Evolutionary conservation across 2,797 vertebrate species (phyloP), one percentile per base, ranked within the genome.

Genomic region (Nyctalus aviator): DNA sequence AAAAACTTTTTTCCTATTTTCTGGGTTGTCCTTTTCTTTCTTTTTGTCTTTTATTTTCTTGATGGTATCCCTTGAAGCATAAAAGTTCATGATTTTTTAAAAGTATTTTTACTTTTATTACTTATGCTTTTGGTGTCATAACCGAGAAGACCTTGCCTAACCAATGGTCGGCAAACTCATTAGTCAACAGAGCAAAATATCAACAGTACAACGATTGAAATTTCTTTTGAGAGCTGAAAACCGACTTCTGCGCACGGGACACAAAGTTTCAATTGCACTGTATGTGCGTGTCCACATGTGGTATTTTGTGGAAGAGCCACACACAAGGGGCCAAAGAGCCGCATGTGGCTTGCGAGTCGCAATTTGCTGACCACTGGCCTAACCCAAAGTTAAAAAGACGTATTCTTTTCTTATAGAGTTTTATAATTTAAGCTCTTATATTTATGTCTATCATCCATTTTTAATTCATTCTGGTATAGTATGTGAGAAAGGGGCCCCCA

Each of bases 101-200:
- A 69, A 89, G 55, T 84, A 72, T 75, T 91, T 69, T 82, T 71
- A 93, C 53, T 88, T 89, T 48, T 48, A 75, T 71, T 85, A 94
- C 13, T 69, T 57, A 91, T 1, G 11, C 21, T 84, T 82, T 83
- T 8, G 17, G 23, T 73, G 2, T 76, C 53, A 88, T 18, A 57
- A 71, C 62, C n/a, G 41, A 68, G 32, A 84, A 73, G 48, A 25
- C 27, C 69, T 53, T n/a, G 14, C 37, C 55, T 44, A 44, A 44
- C 44, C 44, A 44, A 10, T 44, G 44, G 44, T 44, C 10, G 44
- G 44, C 44, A 44, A 44, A 44, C 44, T 44, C 44, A 44, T 44
- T 44, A 44, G 44, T 44, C 44, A 44, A 44, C 44, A 44, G 44
- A 44, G 44, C 44, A 44, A 44, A 44, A 44, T 44, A 44, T 44